Base-by-base conservation (phyloP, 2,888 invertebrate genomes). In the Cataglyphis albicans region DNA sequence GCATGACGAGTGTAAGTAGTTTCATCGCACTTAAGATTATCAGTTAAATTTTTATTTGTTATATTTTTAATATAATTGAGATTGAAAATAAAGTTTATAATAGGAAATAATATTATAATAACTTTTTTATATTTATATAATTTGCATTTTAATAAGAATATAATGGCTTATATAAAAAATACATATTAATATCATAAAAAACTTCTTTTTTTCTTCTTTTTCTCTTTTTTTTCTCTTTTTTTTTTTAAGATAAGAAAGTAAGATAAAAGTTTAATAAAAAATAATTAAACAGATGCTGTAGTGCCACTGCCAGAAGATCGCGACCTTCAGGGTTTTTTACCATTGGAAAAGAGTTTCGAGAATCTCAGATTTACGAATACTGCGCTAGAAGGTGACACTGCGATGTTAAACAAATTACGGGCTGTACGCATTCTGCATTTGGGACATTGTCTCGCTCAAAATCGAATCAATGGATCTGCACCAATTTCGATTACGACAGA, bases 321-420 rank as follows among this genome's bases (percentile, higher is more conserved):
- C 91, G 97, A 97, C 93, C 94, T 98, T 74, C 96, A 97, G 92
- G 98, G 98, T 29, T 98, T 98, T 95, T 94, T 97, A 86, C 98
- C 97, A 0, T 95, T 98, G 59, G 96, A 96, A 90, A 95, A 95
- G 68, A 96, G 96, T 70, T 96, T 97, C 89, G 95, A 95, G 72
- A 94, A 95, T 3, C 95, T 97, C 10, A 95, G 95, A 93, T 96
- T 96, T 86, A 95, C 95, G 81, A 93, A 93, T 81, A 94, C 95
- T 9, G 93, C 95, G 85, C 86, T 94, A 25, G 94, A 95, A 82
- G 93, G 93, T 35, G 95, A 95, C 86, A 73, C 87, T 25, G 93
- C 93, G 67, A 93, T 94, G 21, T 93, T 95, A 83, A 95, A 95
- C 87, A 95, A 95, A 84, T 92, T 96, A 15, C 94, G 96, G 67